Base-by-base conservation (phyloP, 2,888 invertebrate genomes). In the Orchesella flavescens region DNA sequence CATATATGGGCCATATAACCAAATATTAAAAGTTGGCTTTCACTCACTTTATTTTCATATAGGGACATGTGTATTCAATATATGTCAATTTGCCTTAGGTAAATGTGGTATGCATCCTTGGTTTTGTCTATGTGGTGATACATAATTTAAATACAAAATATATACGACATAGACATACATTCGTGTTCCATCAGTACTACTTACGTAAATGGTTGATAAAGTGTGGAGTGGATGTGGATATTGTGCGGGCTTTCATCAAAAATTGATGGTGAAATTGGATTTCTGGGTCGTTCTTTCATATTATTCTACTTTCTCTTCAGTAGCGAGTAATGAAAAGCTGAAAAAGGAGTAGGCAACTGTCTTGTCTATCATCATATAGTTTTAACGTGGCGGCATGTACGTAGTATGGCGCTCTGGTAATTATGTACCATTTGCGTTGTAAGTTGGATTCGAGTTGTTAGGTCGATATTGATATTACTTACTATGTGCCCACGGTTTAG, bases 201-300 rank as follows among this genome's bases (percentile, higher is more conserved):
- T 12, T 49, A 49, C n/a, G 49, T 49, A 49, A 34, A 34, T 34
- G 34, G 34, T 34, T 34, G 34, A 34, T 34, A 12, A 7, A 7
- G 49, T 24, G 53, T 53, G 46, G 12, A 65, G 44, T 17, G 55
- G 5, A 55, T 55, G 44, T 17, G 55, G 5, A 55, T 55, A 59
- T 7, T 59, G 77, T 77, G 77, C 59, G 44, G 77, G 44, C 21
- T 46, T 78, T 73, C 55, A 75, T 81, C 43, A 81, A 81, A 82
- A 63, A 71, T 75, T 76, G 76, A 82, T 82, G 76, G 63, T 43
- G 63, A 65, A 82, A 82, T 82, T 82, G 82, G 82, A 82, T 82
- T 82, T 82, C 71, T 82, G 82, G 82, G 82, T 82, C 82, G 82
- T 63, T 63, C 76, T 23, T 82, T 69, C 74, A 74, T 66, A 57